phyloP scores from a whole-genome alignment of 2,113 vertebrate species.

The Channa maculata region DNA sequence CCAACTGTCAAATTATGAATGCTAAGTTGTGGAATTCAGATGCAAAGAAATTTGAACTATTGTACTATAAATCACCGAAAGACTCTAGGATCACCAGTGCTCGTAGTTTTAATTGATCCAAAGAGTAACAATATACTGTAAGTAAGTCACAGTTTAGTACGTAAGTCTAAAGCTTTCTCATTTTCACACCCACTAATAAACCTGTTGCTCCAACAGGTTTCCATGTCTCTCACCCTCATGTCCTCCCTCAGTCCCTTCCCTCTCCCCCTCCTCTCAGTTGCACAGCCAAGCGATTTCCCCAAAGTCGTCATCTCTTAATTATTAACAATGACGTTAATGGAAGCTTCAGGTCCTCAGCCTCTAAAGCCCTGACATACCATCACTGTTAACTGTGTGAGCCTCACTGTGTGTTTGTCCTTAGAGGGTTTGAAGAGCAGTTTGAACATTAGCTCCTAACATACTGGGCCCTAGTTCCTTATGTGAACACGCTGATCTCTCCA shows the following conservation, averaged over 20 bases:
- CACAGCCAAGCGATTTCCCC: conserved; percentile 12
- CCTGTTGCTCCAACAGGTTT: conserved; percentile 1
- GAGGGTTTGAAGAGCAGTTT: conserved; percentile 2
- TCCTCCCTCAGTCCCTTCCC: not conserved
- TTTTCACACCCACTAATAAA: not conserved
- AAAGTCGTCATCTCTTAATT: conserved; percentile 42
- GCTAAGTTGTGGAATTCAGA: no score
- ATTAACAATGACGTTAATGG: conserved; percentile 54
- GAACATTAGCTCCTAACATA: not conserved
- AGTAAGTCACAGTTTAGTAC: no score
- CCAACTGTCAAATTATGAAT: no score
- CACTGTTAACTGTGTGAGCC: not conserved
- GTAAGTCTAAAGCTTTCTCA: no score
- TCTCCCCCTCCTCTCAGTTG: conserved; percentile 3
- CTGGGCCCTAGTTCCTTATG: not conserved
- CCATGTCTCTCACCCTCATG: not conserved
- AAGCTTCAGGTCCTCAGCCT: conserved; percentile 4
- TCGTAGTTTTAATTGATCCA: no score
- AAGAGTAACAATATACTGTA: no score
- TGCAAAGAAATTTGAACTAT: no score
- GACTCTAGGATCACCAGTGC: no score
- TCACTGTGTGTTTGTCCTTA: not conserved
- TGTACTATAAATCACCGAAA: no score
- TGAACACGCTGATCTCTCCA: no score
- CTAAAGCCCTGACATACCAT: conserved; percentile 27